Base-by-base conservation (phyloP, 2,888 invertebrate species). In the Apantesis nais region DNA sequence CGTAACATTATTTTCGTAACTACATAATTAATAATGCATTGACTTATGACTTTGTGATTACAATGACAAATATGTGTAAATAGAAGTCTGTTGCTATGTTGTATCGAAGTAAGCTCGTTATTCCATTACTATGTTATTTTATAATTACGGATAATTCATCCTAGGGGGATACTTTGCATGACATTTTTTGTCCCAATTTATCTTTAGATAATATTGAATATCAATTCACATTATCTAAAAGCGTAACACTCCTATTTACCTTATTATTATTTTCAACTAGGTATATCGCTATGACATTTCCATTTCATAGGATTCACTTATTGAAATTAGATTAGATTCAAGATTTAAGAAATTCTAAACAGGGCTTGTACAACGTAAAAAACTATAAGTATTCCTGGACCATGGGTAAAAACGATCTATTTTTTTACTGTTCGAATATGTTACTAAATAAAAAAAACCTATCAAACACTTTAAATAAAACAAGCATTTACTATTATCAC, bases 401-500 rank as follows among this genome's bases (percentile, higher is more conserved):
- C 29, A 25, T 29, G 29, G 2, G 29, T 29, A 29, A 58, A 29
- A 16, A 58, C 1, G 7, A n/a, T 52, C 1, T 14, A 16, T 1
- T 16, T 29, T 29, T 29, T 58, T 44, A 63, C 25, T 19, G 62
- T 29, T 19, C 29, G 29, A 41, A 63, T 63, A 11, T 19, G 16
- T 39, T 19, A 41, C 41, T 29, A 25, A 39, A 39, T 25, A 62
- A 44, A 31, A 9, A 5, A 29, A 9, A 5, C 44, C 19, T n/a
- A 34, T 44, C 31, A 64, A 31, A 64, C 14, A 58, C 16, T 48
- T 64, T 48, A 8, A 41, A 41, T 64, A 31, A 31, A 58, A 58
- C 39, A 22, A 25, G 29, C 37, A 2, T 66, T 39, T 48, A 67
- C 61, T 34, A 62, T 62, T 62, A 72, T 72, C 65, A 41, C 3